phyloP scores from a whole-genome alignment of 2,888 invertebrate species.

The Atethmia centrago region DNA sequence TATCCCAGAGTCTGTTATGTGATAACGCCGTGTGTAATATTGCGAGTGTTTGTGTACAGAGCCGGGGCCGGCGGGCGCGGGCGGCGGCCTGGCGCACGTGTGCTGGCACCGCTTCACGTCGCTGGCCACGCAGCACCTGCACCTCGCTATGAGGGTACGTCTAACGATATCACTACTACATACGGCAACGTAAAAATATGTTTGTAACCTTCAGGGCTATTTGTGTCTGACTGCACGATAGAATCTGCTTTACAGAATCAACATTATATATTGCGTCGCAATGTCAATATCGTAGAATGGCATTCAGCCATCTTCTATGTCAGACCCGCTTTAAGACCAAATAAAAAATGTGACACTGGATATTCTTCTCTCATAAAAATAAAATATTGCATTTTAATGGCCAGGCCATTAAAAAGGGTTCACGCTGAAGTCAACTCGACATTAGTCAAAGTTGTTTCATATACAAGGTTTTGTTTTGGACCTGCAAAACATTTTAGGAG shows the following conservation, averaged over 20 bases:
- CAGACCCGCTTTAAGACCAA: no score
- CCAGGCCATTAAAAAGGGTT: no score
- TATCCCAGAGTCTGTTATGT: background rate
- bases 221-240: background rate
- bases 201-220: background rate
- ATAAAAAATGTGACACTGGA: no score
- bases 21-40: no score
- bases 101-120: constrained; percentile 99
- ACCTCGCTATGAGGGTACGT: constrained; percentile 83
- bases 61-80: constrained; percentile 70
- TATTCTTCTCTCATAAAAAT: no score
- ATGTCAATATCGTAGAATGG: background rate
- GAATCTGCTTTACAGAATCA: background rate
- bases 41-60: constrained; percentile 38
- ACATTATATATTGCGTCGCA: background rate
- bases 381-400: no score
- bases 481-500: no score
- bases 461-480: no score
- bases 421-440: no score
- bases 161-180: background rate
- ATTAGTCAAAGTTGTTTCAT: no score
- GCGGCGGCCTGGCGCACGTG: constrained; percentile 97
- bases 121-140: constrained; percentile 79
- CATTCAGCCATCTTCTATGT: background rate
- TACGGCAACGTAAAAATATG: no score